Evolutionary conservation across 2,113 vertebrate genomes (phyloP).

Genomic region (Turnix velox): DNA sequence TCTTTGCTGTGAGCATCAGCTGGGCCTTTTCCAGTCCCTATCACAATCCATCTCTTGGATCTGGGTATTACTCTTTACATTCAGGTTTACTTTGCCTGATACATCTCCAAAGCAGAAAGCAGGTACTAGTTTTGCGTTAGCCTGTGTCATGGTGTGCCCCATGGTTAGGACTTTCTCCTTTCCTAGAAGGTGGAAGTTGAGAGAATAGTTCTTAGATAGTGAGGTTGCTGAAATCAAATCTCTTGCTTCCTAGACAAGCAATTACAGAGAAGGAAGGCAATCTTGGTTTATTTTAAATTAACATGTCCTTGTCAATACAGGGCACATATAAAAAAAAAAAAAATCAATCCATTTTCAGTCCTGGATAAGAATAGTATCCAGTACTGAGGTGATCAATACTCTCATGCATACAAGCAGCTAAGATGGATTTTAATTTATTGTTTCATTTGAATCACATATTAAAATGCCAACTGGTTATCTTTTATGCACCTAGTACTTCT

Average conservation of each 20-base stretch:
- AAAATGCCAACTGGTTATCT: background rate
- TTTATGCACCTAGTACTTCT: background rate
- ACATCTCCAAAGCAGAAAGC: background rate
- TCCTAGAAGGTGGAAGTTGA: background rate
- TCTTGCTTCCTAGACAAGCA: background rate
- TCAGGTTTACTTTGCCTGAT: background rate
- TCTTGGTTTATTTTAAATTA: background rate
- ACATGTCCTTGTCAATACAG: background rate
- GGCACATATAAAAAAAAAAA: background rate
- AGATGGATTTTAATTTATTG: background rate
- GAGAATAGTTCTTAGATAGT: background rate
- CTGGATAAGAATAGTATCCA: background rate
- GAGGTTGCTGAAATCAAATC: background rate
- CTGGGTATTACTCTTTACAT: background rate
- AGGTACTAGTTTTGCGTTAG: background rate
- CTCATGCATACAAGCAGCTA: fast-evolving
- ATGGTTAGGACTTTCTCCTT: background rate
- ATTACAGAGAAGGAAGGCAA: background rate
- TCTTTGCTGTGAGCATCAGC: background rate
- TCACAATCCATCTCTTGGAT: background rate
- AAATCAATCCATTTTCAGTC: background rate
- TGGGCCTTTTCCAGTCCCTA: background rate
- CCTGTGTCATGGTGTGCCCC: background rate
- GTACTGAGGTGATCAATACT: background rate
- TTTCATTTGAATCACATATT: background rate